Base-by-base conservation (phyloP, 2,797 vertebrate genomes). In the Acanthopagrus latus region DNA sequence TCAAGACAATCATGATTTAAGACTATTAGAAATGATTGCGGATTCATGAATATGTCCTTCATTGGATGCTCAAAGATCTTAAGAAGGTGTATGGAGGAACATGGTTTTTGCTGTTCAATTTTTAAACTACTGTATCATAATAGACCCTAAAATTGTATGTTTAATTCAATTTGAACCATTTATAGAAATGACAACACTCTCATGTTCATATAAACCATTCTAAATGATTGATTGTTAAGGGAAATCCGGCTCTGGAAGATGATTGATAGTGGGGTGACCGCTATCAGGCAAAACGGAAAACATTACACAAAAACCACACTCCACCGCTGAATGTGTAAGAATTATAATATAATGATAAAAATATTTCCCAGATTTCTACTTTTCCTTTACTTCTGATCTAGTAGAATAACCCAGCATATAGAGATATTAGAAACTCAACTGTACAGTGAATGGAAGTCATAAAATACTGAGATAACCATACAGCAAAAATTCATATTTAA, bases 161-260 rank as follows among this genome's bases (percentile, higher is more conserved):
- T 20, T 43, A 0, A 43, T 33, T 63, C 33, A 2, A 38, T 13
- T 2, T 0, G 1, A n/a, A n/a, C 9, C 3, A 0, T 1, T 1
- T 5, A 11, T 38, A n/a, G 43, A 47, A 17, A 41, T 27, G 16
- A n/a, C 20, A 38, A 38, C 38, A 38, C 38, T 9, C 7, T 33
- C 38, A 38, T 38, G 38, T 9, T 38, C 14, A 0, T 23, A 41
- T 13, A 29, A 54, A 62, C 52, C 5, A 17, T 16, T 13, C 7
- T 4, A n/a, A n/a, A 43, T 14, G 21, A 18, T 4, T 27, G 17
- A 18, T 7, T 21, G 27, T 21, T 46, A 2, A 33, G 1, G 10
- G 18, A 64, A 50, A n/a, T 8, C 23, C 8, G 17, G 23, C 13
- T 12, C 47, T 46, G 48, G 38, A 38, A 38, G 38, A 23, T 23